Evolutionary conservation across 2,888 invertebrate genomes (phyloP), one percentile per base, ranked within the genome.

Genomic region (Clusia tigrina): DNA sequence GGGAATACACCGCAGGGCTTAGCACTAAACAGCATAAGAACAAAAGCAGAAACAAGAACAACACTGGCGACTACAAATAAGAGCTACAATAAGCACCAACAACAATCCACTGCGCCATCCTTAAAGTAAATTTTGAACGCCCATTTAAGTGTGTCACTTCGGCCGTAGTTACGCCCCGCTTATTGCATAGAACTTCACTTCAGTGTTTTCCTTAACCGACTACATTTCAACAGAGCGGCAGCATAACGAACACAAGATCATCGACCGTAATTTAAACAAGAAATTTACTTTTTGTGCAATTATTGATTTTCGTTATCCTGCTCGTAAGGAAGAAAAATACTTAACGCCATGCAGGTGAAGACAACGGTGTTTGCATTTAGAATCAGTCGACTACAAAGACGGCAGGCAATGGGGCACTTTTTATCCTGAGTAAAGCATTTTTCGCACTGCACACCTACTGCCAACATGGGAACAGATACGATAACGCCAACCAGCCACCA

Each of bases 301-400:
- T 48, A 48, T 48, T 48, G 48, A 48, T 48, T 48, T 48, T 48
- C 22, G 42, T 42, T 42, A 42, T 48, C 18, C 48, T 48, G 18
- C n/a, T 42, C 20, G 23, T 24, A 23, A 26, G 17, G 58, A 58
- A 46, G 25, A 57, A 24, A 2, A 23, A 46, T 22, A 60, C 26
- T 60, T 60, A 60, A 52, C 58, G 53, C 58, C 58, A 53, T 22
- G 53, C 42, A 60, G 59, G 59, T 54, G 59, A 60, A 60, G 59
- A 60, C 59, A 60, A 60, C 54, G 54, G 54, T 54, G 54, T 60
- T 60, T 60, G 59, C 59, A 60, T 60, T 54, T 54, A 42, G 25
- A 53, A 60, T 42, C 59, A 60, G 54, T 60, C 52, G 6, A 23
- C n/a, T 10, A 18, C 51, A 42, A 10, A 42, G 12, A 42, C 42